phyloP scores from a whole-genome alignment of 2,113 vertebrate genomes.

The Ciconia stormi region DNA sequence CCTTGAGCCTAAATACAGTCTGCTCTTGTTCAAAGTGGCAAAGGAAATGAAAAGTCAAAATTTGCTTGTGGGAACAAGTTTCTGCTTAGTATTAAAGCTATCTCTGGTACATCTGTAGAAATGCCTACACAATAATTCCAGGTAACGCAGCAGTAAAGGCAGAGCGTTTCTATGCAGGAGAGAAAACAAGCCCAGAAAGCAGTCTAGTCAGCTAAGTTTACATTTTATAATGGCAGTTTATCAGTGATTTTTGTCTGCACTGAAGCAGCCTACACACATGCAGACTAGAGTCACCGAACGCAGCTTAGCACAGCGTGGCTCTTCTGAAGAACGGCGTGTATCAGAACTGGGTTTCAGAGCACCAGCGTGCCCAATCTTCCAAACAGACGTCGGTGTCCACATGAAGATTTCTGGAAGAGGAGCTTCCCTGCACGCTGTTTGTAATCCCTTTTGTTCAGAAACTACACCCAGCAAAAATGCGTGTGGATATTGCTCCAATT shows the following conservation, averaged over 20 bases:
- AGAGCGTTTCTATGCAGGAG: background rate
- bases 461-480: fast-evolving
- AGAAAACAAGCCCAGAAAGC: constrained; percentile 19
- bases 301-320: fast-evolving
- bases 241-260: background rate
- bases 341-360: background rate
- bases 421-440: background rate
- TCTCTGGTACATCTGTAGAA: constrained; percentile 56
- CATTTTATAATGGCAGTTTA: background rate
- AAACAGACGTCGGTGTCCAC: fast-evolving
- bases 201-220: background rate
- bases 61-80: constrained; percentile 31
- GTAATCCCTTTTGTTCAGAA: background rate
- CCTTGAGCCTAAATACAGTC: background rate
- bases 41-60: constrained; percentile 47
- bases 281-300: background rate
- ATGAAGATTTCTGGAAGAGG: background rate
- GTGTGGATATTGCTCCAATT: fast-evolving
- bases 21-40: background rate
- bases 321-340: fast-evolving
- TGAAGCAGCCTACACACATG: background rate
- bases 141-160: background rate
- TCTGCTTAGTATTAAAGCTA: constrained; percentile 38
- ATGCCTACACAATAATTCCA: constrained; percentile 63
- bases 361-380: fast-evolving